A percentile compares a stretch with the other conserved stretches of the same genome.
Conservation (phyloP, 1,140 invertebrate species). For the Drosophila sproati region DNA sequence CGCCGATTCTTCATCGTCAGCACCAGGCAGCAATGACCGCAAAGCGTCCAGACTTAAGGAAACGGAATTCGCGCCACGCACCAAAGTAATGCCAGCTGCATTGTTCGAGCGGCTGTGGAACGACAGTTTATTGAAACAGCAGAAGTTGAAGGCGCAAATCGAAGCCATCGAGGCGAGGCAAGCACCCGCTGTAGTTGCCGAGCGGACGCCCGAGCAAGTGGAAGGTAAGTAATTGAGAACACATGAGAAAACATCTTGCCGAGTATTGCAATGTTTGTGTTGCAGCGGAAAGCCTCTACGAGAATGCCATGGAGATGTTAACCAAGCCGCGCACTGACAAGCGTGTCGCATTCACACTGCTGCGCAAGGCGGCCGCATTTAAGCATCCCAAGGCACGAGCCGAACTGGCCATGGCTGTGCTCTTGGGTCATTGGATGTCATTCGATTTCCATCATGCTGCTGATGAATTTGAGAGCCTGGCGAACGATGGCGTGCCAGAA, state of each 20-base stretch:
- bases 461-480: constrained; percentile 91
- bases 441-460: constrained; percentile 92
- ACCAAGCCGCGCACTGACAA: constrained; percentile 66
- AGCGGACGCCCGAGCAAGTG: constrained; percentile 62
- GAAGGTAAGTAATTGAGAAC: constrained; percentile 53
- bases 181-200: constrained; percentile 6
- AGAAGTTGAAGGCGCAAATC: constrained; percentile 75
- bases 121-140: constrained; percentile 62
- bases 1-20: constrained; percentile 9
- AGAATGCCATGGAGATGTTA: constrained; percentile 73
- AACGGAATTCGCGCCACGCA: constrained; percentile 45
- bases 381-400: constrained; percentile 93
- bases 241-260: background rate
- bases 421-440: constrained; percentile 91
- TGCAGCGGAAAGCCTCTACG: constrained; percentile 68
- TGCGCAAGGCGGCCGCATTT: constrained; percentile 88
- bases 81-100: constrained; percentile 62
- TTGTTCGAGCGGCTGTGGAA: constrained; percentile 69
- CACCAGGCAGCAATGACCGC: constrained; percentile 60
- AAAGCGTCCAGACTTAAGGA: constrained; percentile 66
- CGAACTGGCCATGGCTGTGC: constrained; percentile 93
- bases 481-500: constrained; percentile 91
- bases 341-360: constrained; percentile 59
- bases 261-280: background rate
- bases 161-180: constrained; percentile 50